These are phyloP conservation scores for Tenualosa thibaudeaui DNA, from an alignment of 2,797 vertebrate species.

Conservation along the genomic window DNA sequence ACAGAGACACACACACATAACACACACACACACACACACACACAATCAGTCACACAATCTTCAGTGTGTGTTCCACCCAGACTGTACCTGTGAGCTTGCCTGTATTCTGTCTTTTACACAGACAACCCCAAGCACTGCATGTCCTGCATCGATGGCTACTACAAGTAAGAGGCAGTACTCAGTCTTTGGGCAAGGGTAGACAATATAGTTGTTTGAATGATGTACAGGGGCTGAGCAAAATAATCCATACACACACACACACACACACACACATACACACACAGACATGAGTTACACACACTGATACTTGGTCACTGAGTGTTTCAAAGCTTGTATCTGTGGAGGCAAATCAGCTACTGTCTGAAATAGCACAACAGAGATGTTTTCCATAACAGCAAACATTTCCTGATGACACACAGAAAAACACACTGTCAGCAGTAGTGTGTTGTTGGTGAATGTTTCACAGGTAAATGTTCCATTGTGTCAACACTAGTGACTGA, in stretches of 20 bases:
- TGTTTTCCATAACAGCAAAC: no score
- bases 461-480: no score
- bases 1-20: no score
- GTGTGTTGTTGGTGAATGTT: no score
- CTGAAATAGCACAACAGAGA: no score
- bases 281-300: neutral
- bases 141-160: slow-evolving; percentile 82
- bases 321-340: neutral
- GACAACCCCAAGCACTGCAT: slow-evolving; percentile 86
- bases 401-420: no score
- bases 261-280: neutral
- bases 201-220: neutral
- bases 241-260: no score
- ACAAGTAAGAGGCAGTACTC: slow-evolving; percentile 80
- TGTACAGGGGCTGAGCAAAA: neutral
- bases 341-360: neutral
- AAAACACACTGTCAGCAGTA: neutral
- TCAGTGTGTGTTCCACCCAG: neutral
- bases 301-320: no score
- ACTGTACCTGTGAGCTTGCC: slow-evolving; percentile 33
- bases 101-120: slow-evolving; percentile 60
- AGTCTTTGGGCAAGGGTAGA: neutral
- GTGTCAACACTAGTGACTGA: no score
- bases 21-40: neutral
- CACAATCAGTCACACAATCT: no score